Evolutionary conservation across 1,140 invertebrate species (phyloP), one percentile per base, ranked within the genome.

Genomic region (Lepidostoma basale): DNA sequence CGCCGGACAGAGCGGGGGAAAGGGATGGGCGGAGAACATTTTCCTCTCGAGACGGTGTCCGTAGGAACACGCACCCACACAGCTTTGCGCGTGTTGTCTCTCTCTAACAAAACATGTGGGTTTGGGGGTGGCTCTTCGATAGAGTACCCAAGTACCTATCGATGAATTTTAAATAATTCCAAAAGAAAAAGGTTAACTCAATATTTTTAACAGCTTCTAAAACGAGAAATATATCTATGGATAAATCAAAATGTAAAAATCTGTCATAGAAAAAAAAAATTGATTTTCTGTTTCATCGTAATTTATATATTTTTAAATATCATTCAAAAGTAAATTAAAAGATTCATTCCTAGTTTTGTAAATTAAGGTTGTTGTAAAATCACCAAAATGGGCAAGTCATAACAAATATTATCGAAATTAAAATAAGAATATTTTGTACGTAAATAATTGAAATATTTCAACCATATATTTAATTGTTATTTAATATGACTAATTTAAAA

Each of bases 31-130:
- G 39, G 26, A 18, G 28, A 68, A 28, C 26, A 54, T 62, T 68
- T 68, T 62, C 67, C 67, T 62, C 67, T 62, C 25, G 58, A 64
- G 44, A 49, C 58, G 67, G 16, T 42, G 58, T 62, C 58, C 58
- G 23, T 40, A 36, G 26, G 58, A 26, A 62, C 58, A 42, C 52
- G 36, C 56, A 62, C 58, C 20, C 45, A 68, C 45, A 44, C 56
- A 23, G 3, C 26, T 25, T 10, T 25, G 18, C 39, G 5, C 25
- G 59, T 26, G 28, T n/a, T 54, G 42, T 68, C 67, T 45, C 59
- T 25, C 59, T 54, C 33, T 33, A 45, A 33, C 47, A 47, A 25
- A 52, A 33, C 62, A 64, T 64, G 62, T 64, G 62, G 62, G 62
- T 23, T 30, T 39, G 30, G 16, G 44, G 62, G 45, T 52, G 45